A percentile compares a stretch with the other conserved stretches of the same genome.
These are phyloP conservation scores for Thalassoma bifasciatum DNA, from an alignment of 2,113 vertebrate species.

Conservation along the genomic window DNA sequence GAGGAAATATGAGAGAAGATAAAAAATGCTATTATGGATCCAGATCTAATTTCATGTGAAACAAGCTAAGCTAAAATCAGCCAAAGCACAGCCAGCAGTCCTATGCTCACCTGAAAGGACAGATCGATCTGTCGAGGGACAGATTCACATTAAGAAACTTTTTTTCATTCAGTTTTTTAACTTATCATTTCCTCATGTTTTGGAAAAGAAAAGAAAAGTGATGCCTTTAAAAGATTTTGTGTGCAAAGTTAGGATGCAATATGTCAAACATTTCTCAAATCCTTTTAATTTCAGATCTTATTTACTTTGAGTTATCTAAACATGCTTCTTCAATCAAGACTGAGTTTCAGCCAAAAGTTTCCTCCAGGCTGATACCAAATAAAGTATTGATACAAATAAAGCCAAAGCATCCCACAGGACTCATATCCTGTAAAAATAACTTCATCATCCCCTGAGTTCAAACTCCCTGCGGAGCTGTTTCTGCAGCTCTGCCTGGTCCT, in stretches of 20 bases:
- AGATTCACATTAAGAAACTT: no score
- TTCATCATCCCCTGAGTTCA: background rate
- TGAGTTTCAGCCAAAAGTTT: background rate
- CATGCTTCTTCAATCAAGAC: background rate
- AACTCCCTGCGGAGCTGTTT: slow-evolving; percentile 27
- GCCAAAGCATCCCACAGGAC: background rate
- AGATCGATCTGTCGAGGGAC: no score
- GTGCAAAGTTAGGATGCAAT: background rate
- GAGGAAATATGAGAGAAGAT: no score
- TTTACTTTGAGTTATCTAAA: background rate
- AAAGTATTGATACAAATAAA: background rate
- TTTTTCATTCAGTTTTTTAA: no score
- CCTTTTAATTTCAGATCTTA: background rate
- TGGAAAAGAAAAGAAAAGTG: no score
- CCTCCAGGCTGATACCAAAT: background rate
- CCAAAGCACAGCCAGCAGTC: no score
- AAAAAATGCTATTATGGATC: no score
- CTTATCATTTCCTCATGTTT: no score
- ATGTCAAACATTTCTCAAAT: background rate
- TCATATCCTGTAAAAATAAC: background rate
- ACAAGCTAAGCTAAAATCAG: no score
- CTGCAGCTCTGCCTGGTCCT: slow-evolving; percentile 17
- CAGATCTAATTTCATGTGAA: no score
- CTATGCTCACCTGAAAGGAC: no score
- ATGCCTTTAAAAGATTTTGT: no score